Conservation (phyloP, 2,797 vertebrate species). For the Eulemur rubriventer region DNA sequence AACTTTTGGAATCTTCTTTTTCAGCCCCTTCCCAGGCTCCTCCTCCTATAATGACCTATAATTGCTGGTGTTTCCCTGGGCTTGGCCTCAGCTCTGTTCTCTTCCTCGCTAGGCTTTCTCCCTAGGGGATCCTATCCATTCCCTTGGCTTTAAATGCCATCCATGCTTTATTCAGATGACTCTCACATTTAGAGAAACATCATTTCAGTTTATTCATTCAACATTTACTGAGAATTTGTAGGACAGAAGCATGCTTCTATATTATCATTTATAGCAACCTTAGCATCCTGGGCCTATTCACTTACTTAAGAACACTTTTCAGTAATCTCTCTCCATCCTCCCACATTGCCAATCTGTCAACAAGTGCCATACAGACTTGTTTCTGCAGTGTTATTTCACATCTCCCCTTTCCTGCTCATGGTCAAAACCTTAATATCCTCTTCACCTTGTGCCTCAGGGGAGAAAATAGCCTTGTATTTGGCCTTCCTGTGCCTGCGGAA, state of each 20-base stretch:
- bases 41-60: not conserved
- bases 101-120: not conserved
- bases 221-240: constrained; percentile 4
- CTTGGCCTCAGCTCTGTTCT: not conserved
- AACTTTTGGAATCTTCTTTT: not conserved
- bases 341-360: not conserved
- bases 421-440: not conserved
- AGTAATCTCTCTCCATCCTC: not conserved
- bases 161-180: not conserved
- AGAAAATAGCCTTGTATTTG: not conserved
- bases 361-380: not conserved
- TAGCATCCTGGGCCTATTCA: not conserved
- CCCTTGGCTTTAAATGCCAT: constrained; percentile 15
- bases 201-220: constrained; percentile 25
- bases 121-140: not conserved
- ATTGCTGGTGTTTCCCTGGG: not conserved
- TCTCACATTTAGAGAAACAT: not conserved
- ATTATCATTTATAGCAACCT: not conserved
- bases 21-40: not conserved
- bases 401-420: not conserved
- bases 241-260: not conserved
- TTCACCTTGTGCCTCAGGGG: not conserved
- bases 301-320: not conserved
- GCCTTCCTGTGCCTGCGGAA: not conserved
- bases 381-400: not conserved